Evolutionary conservation across 2,797 vertebrate species (phyloP).

Genomic region (Selene dorsalis): DNA sequence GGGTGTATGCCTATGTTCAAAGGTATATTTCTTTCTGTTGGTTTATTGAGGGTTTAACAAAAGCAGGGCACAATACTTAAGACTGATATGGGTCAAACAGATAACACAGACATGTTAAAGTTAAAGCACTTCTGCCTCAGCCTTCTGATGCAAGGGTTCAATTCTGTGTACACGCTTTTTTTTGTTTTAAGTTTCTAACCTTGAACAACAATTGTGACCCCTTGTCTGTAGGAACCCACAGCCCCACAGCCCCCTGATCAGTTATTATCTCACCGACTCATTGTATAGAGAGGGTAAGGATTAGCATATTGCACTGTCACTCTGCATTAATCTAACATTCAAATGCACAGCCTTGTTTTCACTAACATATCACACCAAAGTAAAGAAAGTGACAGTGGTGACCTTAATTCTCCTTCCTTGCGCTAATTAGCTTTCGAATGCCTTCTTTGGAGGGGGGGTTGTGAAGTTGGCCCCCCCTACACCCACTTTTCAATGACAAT

Average conservation of each 20-base stretch:
- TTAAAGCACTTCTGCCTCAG: background rate
- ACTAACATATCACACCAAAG: constrained; percentile 39
- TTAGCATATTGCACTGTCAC: constrained; percentile 23
- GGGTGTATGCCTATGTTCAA: constrained; percentile 10
- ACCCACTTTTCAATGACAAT: constrained; percentile 70
- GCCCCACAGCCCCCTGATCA: too few species aligned
- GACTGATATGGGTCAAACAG: constrained; percentile 16
- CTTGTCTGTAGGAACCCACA: background rate
- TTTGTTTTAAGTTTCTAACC: background rate
- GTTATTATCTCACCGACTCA: background rate
- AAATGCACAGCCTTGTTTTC: constrained; percentile 50
- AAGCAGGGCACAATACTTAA: background rate
- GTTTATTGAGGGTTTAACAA: background rate
- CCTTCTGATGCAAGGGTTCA: background rate
- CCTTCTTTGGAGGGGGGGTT: background rate
- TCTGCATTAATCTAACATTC: constrained; percentile 26
- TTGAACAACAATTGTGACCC: too few species aligned
- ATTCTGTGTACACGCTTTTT: background rate
- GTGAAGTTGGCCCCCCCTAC: background rate
- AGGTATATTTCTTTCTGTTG: constrained; percentile 21
- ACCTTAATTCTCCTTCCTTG: constrained; percentile 51
- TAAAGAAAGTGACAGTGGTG: constrained; percentile 47
- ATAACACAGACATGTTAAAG: background rate
- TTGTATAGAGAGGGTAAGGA: background rate
- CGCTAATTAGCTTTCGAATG: constrained; percentile 70